phyloP scores from a whole-genome alignment of 2,888 invertebrate genomes.

The Neoscelio sp. region DNA sequence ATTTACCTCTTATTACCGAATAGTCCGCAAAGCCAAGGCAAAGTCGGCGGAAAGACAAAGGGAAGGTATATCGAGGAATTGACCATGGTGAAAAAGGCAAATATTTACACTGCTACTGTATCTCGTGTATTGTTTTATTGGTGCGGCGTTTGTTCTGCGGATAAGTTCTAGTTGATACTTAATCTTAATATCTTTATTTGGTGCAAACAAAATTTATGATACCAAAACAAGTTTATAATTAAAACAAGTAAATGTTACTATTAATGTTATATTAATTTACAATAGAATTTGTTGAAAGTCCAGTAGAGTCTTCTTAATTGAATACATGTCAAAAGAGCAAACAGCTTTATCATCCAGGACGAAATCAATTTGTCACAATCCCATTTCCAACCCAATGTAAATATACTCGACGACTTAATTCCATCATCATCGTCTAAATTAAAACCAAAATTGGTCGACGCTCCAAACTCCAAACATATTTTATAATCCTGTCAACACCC shows the following conservation, averaged over 20 bases:
- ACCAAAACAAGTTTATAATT: no score
- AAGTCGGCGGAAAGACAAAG: conserved; percentile 11
- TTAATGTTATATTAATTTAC: no score
- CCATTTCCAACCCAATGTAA: conserved; percentile 21
- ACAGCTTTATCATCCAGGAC: no score
- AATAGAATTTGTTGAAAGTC: no score
- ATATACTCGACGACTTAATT: neutral
- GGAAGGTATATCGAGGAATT: neutral
- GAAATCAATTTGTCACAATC: conserved; percentile 40
- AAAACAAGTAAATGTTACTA: no score
- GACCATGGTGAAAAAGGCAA: conserved; percentile 22
- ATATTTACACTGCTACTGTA: conserved; percentile 44
- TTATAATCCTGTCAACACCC: conserved; percentile 17
- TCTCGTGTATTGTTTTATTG: conserved; percentile 15
- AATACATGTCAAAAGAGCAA: no score
- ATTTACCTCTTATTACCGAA: conserved; percentile 15
- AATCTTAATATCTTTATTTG: conserved; percentile 2
- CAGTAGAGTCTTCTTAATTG: no score
- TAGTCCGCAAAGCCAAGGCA: conserved; percentile 2
- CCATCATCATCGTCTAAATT: neutral
- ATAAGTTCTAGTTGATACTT: neutral
- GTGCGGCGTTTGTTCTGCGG: conserved; percentile 1
- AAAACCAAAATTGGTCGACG: neutral
- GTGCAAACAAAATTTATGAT: no score
- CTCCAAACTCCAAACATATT: conserved; percentile 19